Evolutionary conservation across 2,888 invertebrate species (phyloP).

Genomic region (Poecilobothrus nobilitatus): DNA sequence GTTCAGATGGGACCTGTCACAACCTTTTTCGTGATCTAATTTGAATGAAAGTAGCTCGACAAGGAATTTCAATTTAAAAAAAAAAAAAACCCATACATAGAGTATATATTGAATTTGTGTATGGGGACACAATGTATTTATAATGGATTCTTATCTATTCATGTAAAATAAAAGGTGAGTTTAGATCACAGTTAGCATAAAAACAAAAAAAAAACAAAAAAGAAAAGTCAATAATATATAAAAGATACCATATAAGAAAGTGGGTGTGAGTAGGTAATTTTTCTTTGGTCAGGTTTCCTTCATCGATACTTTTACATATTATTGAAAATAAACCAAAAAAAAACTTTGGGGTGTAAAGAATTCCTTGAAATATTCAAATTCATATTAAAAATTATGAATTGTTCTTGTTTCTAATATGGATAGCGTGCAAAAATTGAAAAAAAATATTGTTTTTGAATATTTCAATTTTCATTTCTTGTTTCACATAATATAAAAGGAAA

Average conservation of each 20-base stretch:
- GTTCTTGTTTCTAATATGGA: not conserved
- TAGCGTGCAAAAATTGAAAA: not conserved
- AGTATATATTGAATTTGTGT: not conserved
- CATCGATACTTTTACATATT: too few relatives aligned
- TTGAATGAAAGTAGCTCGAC: slow-evolving; percentile 4
- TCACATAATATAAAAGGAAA: not conserved
- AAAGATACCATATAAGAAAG: too few relatives aligned
- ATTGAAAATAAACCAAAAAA: not conserved
- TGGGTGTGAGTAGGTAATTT: too few relatives aligned
- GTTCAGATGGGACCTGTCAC: slow-evolving; percentile 6
- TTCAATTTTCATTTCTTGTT: not conserved
- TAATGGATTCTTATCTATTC: not conserved
- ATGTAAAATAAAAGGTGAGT: not conserved
- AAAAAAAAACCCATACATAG: not conserved
- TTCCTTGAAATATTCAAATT: not conserved
- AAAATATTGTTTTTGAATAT: not conserved
- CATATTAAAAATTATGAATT: too few relatives aligned
- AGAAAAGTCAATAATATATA: too few relatives aligned
- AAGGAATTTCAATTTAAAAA: not conserved
- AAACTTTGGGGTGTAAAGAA: not conserved
- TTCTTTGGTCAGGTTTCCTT: not conserved
- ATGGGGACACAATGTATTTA: not conserved
- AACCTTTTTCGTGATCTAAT: slow-evolving; percentile 5
- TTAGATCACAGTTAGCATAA: not conserved
- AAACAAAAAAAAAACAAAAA: too few relatives aligned